Evolutionary conservation across 2,888 invertebrate species (phyloP), one percentile per base, ranked within the genome.

Genomic region (Uloborus plumipes): DNA sequence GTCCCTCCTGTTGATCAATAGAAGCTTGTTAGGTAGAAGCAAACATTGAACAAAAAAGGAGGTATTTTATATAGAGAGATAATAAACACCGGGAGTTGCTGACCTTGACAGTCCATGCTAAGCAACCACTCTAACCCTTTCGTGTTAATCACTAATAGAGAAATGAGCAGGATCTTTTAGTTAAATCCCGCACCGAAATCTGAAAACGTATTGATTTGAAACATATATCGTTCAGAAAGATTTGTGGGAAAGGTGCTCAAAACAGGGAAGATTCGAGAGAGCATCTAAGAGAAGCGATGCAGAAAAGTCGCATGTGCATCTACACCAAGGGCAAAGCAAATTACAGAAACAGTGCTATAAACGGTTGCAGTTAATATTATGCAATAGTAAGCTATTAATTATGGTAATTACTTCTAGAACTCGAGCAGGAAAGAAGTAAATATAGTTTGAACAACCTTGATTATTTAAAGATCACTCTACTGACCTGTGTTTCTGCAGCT

Each of bases 401-500:
- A 39, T 39, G 11, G 39, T 11, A 39, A 39, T 39, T 39, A 39
- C 9, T 39, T 39, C 3, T 39, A 1, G 9, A 39, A 39, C 39
- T 39, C 39, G 39, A 39, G 7, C 39, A 39, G 9, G 39, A 1
- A 39, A 39, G 39, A 39, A 7, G 39, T 11, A 39, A 39, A 11
- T 7, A 7, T 7, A 9, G 39, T 39, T 39, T 39, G 39, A 39
- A 9, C 39, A 39, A 39, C 39, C 39, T 11, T 39, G 39, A 39
- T 39, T 39, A 39, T 39, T 39, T 59, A 51, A 69, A 67, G 73
- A 70, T 65, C 58, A 50, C 65, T 67, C 65, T 31, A 76, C 81
- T 82, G 65, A 83, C 83, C 83, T 83, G 83, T 59, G 83, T 77
- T 83, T 83, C 83, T 70, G 86, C 86, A 71, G 86, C 86, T 85